Percentiles rank a stretch among this genome's conserved stretches.
Conservation (phyloP, 2,797 vertebrate genomes). For the Poeciliopsis infans region DNA sequence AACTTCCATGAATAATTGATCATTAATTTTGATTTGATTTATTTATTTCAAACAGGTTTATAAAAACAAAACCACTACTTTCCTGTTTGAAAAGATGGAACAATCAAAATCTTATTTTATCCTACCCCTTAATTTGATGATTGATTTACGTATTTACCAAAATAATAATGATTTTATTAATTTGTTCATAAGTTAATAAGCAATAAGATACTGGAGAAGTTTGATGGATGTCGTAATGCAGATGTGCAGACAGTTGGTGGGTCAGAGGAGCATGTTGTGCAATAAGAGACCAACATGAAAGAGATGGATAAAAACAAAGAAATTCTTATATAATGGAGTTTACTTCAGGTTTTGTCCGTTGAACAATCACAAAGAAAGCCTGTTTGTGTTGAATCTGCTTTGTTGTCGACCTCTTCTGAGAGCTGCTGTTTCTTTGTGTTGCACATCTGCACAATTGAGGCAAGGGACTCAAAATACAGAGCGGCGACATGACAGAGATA, state of each 20-base stretch:
- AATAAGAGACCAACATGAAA: neutral
- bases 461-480: neutral
- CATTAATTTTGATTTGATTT: neutral
- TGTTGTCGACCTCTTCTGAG: slow-evolving; percentile 19
- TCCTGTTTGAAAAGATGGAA: too few species aligned
- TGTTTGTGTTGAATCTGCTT: neutral
- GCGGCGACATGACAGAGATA: neutral
- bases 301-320: neutral
- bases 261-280: neutral
- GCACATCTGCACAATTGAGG: slow-evolving; percentile 12
- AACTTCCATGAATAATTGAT: neutral
- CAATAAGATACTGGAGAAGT: neutral
- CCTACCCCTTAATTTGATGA: too few species aligned
- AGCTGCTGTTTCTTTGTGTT: neutral
- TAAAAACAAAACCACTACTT: too few species aligned
- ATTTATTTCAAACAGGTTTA: neutral
- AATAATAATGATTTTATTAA: neutral
- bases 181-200: neutral
- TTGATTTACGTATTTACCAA: neutral
- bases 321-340: neutral
- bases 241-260: neutral
- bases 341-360: neutral
- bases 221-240: neutral
- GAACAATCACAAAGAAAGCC: neutral
- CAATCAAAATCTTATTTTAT: too few species aligned